These are phyloP conservation scores for Ophiodon elongatus DNA, from an alignment of 2,113 vertebrate genomes.

Conservation along the genomic window DNA sequence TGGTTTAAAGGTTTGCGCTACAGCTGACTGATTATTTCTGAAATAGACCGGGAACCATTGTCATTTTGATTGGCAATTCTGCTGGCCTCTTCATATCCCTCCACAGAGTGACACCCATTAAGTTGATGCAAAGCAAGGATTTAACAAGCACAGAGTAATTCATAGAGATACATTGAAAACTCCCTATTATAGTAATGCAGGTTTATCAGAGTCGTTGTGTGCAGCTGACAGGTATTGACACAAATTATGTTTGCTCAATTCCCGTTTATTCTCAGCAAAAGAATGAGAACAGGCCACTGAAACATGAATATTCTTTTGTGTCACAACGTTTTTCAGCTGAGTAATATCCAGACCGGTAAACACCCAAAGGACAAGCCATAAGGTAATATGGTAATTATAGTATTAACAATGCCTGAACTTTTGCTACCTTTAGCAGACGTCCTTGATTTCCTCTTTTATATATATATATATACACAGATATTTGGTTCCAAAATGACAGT, in stretches of 20 bases:
- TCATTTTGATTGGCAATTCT: background rate
- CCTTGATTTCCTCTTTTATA: background rate
- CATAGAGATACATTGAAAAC: background rate
- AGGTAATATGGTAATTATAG: background rate
- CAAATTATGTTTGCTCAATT: background rate
- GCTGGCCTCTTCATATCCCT: background rate
- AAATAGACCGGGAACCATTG: background rate
- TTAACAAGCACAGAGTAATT: background rate
- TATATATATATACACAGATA: background rate
- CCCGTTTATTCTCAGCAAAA: background rate
- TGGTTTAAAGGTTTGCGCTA: background rate
- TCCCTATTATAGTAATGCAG: background rate
- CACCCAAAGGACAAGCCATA: slow-evolving; percentile 4
- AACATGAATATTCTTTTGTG: background rate
- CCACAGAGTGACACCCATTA: background rate
- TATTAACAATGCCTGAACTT: slow-evolving; percentile 5
- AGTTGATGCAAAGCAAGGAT: background rate
- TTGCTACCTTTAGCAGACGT: background rate
- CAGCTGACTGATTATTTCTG: background rate
- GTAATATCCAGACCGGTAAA: slow-evolving; percentile 15
- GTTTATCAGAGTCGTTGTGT: background rate
- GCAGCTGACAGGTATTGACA: background rate
- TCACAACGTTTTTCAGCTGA: background rate
- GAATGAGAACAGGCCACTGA: background rate
- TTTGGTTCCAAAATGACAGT: slow-evolving; percentile 30